Evolutionary conservation across 2,113 vertebrate genomes (phyloP).

Genomic region (Scomber scombrus): DNA sequence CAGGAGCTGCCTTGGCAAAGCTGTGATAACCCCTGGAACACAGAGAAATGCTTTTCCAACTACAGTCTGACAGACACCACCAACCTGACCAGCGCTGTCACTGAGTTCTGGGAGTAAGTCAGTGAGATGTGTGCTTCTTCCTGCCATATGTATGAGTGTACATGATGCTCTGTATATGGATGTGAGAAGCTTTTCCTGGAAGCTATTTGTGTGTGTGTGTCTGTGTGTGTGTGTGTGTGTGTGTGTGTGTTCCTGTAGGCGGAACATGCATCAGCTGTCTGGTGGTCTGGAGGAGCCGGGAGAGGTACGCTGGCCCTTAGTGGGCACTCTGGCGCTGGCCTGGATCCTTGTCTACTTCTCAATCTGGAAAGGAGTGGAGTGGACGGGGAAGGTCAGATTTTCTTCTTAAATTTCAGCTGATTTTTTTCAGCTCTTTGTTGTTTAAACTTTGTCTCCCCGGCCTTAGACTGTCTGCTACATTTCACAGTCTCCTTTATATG

Average conservation of each 20-base stretch:
- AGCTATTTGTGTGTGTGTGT: background rate
- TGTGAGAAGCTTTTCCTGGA: background rate
- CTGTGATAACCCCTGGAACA: constrained; percentile 92
- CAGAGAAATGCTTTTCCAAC: constrained; percentile 91
- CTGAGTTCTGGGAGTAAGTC: constrained; percentile 95
- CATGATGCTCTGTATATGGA: background rate
- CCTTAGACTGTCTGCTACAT: background rate
- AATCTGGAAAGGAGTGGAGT: constrained; percentile 96
- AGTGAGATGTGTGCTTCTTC: background rate
- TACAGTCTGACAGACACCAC: constrained; percentile 90
- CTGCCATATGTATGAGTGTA: background rate
- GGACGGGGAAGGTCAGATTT: constrained; percentile 91
- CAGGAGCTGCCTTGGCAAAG: constrained; percentile 92
- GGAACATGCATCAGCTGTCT: constrained; percentile 92
- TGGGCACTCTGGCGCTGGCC: constrained; percentile 89
- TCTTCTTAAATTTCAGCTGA: fast-evolving
- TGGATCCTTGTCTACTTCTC: constrained; percentile 95
- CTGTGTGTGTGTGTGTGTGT: background rate
- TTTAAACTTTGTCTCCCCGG: background rate
- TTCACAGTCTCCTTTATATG: background rate
- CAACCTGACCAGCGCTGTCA: constrained; percentile 92
- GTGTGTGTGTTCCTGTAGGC: constrained; percentile 76
- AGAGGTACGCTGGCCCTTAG: constrained; percentile 89
- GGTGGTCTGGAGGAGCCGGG: constrained; percentile 90
- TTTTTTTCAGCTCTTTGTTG: background rate